Evolutionary conservation across 2,113 vertebrate species (phyloP).

Genomic region (Notarius lentiginosus): DNA sequence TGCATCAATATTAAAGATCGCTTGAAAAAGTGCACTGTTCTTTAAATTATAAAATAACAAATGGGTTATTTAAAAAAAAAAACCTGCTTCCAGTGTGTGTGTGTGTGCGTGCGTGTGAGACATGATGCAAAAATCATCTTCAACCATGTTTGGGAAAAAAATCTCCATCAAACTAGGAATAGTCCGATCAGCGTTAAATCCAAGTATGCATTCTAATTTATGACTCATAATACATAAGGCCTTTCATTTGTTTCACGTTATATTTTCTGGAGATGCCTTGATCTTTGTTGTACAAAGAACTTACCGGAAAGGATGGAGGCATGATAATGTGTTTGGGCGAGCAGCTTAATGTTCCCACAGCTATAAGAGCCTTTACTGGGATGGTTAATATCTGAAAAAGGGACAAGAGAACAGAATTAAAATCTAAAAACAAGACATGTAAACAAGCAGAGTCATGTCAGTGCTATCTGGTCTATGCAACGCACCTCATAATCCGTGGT

Average conservation of each 20-base stretch:
- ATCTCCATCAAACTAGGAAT: background rate
- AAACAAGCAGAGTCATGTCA: background rate
- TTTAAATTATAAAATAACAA: no score
- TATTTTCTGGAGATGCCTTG: background rate
- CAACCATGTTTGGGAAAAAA: background rate
- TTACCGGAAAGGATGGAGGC: conserved; percentile 86
- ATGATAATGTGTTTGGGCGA: conserved; percentile 82
- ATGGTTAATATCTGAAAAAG: conserved; percentile 82
- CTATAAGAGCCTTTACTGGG: conserved; percentile 85
- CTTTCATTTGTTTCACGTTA: background rate
- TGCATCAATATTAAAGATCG: no score
- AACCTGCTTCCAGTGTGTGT: no score
- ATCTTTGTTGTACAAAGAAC: conserved; percentile 41
- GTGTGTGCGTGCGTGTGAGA: no score
- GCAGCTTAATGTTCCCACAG: conserved; percentile 83
- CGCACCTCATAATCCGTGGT: conserved; percentile 95
- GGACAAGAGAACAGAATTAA: background rate
- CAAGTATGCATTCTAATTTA: background rate
- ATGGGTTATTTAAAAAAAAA: no score
- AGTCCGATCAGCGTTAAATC: background rate
- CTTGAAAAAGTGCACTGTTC: no score
- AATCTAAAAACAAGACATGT: background rate
- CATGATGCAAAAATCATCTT: background rate
- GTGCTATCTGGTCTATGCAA: background rate
- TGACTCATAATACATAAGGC: background rate